Percentiles rank a stretch among this genome's conserved stretches.
Conservation (phyloP, 1,140 invertebrate genomes). For the Myzus persicae region DNA sequence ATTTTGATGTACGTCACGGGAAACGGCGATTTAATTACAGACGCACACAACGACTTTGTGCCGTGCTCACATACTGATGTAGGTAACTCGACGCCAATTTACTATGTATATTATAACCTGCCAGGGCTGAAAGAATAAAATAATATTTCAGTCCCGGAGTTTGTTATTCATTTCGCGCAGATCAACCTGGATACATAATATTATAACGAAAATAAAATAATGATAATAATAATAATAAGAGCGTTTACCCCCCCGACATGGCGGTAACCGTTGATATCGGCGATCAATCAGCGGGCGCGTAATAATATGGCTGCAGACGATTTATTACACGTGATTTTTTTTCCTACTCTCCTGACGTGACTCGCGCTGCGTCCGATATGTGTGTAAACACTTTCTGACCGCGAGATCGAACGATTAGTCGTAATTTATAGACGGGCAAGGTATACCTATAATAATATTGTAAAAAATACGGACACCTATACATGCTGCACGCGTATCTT, state of each 20-base stretch:
- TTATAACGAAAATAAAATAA: conserved; percentile 17
- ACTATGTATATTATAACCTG: background rate
- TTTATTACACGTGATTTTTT: conserved; percentile 9
- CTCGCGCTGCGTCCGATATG: background rate
- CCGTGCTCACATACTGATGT: background rate
- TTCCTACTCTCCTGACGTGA: background rate
- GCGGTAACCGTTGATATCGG: background rate
- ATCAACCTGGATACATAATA: conserved; percentile 47
- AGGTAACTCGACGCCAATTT: background rate
- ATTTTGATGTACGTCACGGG: conserved; percentile 8
- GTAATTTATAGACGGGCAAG: background rate
- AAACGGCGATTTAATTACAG: conserved; percentile 37
- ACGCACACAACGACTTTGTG: conserved; percentile 1
- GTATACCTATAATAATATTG: background rate
- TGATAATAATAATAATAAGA: too few relatives aligned
- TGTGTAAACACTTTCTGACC: conserved; percentile 11
- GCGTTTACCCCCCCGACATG: background rate
- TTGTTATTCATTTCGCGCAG: background rate
- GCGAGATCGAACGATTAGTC: conserved; percentile 4
- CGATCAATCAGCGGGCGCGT: background rate
- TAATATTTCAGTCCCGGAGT: background rate
- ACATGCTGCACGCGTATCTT: background rate
- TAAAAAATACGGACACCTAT: background rate
- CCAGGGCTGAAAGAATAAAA: conserved; percentile 19
- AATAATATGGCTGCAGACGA: background rate